Conservation (phyloP, 2,888 invertebrate genomes). For the Laothoe populi region DNA sequence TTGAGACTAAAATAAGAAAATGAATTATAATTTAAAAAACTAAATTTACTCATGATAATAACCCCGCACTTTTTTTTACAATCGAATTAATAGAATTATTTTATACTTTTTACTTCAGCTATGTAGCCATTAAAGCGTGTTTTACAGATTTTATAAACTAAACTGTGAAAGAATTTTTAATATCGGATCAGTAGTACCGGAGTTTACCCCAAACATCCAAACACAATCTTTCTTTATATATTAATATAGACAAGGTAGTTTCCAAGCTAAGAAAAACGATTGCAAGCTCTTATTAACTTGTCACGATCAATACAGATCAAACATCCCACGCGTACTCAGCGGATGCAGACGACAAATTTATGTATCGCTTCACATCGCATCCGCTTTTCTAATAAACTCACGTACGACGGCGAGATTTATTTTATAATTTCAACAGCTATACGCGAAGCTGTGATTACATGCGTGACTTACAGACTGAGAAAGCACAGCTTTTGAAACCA, state of each 20-base stretch:
- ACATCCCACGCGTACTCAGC: not conserved
- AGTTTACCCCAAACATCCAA: too few species aligned
- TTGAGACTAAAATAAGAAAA: too few species aligned
- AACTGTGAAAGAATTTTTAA: too few species aligned
- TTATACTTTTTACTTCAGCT: too few species aligned
- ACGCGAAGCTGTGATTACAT: not conserved
- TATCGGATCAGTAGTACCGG: too few species aligned
- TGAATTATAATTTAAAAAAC: too few species aligned
- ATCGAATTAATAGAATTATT: too few species aligned
- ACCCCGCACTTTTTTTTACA: too few species aligned
- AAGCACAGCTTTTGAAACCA: not conserved
- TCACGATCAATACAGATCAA: not conserved
- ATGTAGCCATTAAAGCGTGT: too few species aligned
- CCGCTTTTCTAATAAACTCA: not conserved
- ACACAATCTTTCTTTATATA: too few species aligned
- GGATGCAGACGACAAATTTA: slow-evolving; percentile 20
- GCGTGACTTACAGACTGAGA: not conserved
- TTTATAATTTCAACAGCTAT: not conserved
- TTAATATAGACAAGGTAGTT: not conserved
- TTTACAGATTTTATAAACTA: too few species aligned
- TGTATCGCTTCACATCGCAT: slow-evolving; percentile 3
- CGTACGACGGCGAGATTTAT: not conserved
- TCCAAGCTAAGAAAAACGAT: not conserved
- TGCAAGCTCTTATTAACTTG: not conserved
- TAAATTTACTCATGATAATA: too few species aligned